Percentiles rank a stretch among this genome's conserved stretches.
These are phyloP conservation scores for Leucopsar rothschildi DNA, from an alignment of 2,113 vertebrate genomes.

Conservation along the genomic window DNA sequence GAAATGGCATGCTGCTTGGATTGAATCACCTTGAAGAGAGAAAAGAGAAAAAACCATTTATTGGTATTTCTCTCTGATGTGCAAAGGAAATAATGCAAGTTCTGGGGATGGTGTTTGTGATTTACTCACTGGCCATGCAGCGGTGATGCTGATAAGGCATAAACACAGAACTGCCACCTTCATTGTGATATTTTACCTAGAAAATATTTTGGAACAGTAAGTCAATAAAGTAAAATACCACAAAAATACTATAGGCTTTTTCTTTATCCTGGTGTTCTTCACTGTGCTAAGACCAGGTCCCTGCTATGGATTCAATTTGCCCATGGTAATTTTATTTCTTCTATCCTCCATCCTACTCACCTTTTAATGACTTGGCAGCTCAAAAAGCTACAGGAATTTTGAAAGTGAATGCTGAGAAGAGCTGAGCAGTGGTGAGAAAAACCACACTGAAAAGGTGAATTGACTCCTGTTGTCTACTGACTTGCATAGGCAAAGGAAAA, in stretches of 20 bases:
- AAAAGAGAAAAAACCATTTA: not conserved
- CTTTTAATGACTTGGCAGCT: not conserved
- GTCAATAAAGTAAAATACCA: not conserved
- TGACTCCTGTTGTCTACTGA: not conserved
- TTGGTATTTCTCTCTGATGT: not conserved
- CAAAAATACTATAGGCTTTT: not conserved
- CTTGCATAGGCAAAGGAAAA: not conserved
- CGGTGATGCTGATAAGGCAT: conserved; percentile 67
- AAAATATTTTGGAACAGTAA: conserved; percentile 30
- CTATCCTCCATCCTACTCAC: not conserved
- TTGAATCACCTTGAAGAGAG: conserved; percentile 56
- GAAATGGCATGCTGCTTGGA: conserved; percentile 32
- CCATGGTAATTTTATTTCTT: not conserved
- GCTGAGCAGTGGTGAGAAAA: not conserved
- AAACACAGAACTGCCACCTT: conserved; percentile 64
- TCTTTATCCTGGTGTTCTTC: not conserved
- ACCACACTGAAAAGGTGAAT: not conserved
- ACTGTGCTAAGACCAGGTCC: not conserved
- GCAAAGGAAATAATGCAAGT: not conserved
- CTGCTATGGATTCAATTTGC: not conserved
- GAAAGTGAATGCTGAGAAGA: not conserved
- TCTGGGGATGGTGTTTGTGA: not conserved
- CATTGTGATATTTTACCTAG: conserved; percentile 64
- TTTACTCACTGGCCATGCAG: conserved; percentile 73
- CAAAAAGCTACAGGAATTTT: not conserved